These are phyloP conservation scores for Lasioglossum vierecki DNA, from an alignment of 2,888 invertebrate species.

Conservation along the genomic window DNA sequence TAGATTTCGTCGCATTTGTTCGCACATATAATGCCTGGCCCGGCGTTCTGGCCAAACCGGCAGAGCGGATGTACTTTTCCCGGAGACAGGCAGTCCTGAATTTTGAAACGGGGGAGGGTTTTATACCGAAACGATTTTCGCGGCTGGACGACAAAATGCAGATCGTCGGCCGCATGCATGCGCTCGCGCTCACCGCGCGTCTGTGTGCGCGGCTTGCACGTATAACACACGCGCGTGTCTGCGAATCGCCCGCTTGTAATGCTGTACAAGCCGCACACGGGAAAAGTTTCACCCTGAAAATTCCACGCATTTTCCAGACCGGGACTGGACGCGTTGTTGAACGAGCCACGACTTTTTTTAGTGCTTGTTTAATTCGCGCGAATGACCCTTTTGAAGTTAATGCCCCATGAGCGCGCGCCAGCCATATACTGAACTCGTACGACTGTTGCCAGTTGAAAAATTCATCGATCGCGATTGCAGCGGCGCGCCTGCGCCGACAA, in stretches of 20 bases:
- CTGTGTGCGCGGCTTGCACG: background rate
- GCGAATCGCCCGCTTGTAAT: constrained; percentile 19
- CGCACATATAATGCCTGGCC: constrained; percentile 53
- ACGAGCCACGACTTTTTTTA: constrained; percentile 67
- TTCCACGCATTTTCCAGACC: constrained; percentile 66
- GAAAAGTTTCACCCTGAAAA: constrained; percentile 62
- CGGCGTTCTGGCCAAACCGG: constrained; percentile 40
- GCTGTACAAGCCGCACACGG: constrained; percentile 33
- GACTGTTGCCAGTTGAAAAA: constrained; percentile 70
- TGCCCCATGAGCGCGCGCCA: constrained; percentile 64
- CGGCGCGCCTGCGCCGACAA: background rate
- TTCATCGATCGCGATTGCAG: constrained; percentile 61
- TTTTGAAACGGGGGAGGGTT: constrained; percentile 57
- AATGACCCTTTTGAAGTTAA: constrained; percentile 73
- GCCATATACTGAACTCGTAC: constrained; percentile 65
- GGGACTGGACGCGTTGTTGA: constrained; percentile 59
- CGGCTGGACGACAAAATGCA: constrained; percentile 64
- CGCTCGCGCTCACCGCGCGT: background rate
- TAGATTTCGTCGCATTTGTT: constrained; percentile 66
- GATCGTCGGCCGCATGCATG: constrained; percentile 22
- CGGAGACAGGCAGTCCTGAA: constrained; percentile 57
- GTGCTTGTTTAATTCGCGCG: constrained; percentile 71
- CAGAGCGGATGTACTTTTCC: constrained; percentile 50
- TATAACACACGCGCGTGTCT: background rate
- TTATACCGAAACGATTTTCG: constrained; percentile 68